Percentiles rank a stretch among this genome's conserved stretches.
Evolutionary conservation across 2,797 vertebrate species (phyloP).

Genomic region (Peromyscus nudipes): DNA sequence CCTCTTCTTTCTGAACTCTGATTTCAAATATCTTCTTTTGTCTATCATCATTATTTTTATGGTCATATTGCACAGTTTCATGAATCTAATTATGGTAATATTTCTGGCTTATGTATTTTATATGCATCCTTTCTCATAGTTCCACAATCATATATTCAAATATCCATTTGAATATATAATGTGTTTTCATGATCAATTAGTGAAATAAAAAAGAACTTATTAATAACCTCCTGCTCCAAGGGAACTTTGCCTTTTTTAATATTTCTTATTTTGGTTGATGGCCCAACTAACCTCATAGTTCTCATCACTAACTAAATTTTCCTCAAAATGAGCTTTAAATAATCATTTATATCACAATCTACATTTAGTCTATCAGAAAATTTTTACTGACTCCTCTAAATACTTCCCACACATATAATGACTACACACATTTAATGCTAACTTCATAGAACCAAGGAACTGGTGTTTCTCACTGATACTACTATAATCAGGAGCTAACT

Average conservation of each 20-base stretch:
- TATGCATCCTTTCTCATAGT: fast-evolving
- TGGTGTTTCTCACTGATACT: background rate
- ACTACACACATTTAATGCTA: background rate
- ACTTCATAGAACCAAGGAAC: background rate
- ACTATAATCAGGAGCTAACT: background rate
- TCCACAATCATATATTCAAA: background rate
- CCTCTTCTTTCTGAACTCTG: background rate
- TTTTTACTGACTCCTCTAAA: background rate
- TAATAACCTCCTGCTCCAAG: background rate
- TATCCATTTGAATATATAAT: background rate
- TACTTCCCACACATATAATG: background rate
- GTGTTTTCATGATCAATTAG: background rate
- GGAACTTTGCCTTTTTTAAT: background rate
- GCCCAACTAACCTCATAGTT: background rate
- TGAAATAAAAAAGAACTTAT: background rate
- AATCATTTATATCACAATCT: background rate
- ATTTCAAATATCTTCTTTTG: background rate
- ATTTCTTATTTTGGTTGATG: background rate
- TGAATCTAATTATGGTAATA: background rate
- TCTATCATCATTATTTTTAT: background rate
- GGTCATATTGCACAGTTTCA: background rate
- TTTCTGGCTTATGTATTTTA: background rate
- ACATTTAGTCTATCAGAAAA: background rate
- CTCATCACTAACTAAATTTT: background rate
- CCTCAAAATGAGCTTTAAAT: background rate